These are phyloP conservation scores for Campopleginae sp. DNA, from an alignment of 2,888 invertebrate species.

Conservation along the genomic window DNA sequence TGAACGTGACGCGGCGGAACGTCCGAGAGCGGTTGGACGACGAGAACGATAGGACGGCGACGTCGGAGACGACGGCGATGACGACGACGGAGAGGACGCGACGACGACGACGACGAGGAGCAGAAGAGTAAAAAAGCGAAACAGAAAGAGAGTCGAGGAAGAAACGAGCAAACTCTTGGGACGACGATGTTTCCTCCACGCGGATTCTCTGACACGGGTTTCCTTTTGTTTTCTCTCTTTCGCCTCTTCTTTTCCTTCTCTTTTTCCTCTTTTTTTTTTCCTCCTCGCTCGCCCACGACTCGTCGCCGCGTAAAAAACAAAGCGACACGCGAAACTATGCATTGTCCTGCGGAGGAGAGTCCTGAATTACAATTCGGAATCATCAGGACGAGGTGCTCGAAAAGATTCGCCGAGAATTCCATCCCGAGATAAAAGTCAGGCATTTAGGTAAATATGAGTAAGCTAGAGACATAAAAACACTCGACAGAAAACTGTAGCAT, in stretches of 20 bases:
- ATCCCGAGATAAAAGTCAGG: neutral
- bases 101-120: constrained; percentile 22
- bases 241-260: constrained; percentile 47
- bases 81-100: neutral
- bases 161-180: constrained; percentile 64
- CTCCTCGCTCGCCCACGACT: constrained; percentile 75
- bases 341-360: constrained; percentile 78
- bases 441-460: constrained; percentile 7
- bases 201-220: constrained; percentile 68
- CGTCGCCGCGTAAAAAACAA: constrained; percentile 74
- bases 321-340: constrained; percentile 79
- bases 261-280: constrained; percentile 49
- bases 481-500: neutral
- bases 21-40: constrained; percentile 68
- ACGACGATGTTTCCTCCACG: constrained; percentile 67
- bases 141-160: constrained; percentile 49
- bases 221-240: constrained; percentile 49
- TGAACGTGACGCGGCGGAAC: constrained; percentile 77
- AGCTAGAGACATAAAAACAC: neutral
- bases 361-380: constrained; percentile 77
- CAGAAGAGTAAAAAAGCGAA: constrained; percentile 50
- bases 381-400: constrained; percentile 61
- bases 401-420: constrained; percentile 22
- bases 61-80: constrained; percentile 34
- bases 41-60: constrained; percentile 32